phyloP scores from a whole-genome alignment of 2,113 vertebrate species.

The Rhinolophus ferrumequinum region DNA sequence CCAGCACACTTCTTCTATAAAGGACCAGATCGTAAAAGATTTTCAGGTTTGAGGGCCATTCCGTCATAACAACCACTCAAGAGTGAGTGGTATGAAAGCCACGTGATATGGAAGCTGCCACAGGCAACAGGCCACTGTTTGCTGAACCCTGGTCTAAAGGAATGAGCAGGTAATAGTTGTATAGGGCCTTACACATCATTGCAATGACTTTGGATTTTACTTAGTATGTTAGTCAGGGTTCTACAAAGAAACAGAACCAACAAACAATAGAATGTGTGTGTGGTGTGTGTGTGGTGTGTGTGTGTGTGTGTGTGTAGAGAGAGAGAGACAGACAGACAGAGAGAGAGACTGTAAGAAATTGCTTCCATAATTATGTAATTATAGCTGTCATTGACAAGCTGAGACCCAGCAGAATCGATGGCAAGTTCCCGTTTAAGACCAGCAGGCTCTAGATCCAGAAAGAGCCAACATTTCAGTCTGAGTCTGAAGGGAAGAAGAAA shows the following conservation, averaged over 20 bases:
- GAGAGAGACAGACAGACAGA: not conserved
- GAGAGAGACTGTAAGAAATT: not conserved
- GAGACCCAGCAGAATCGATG: not conserved
- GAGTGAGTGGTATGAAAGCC: no score
- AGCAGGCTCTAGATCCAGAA: not conserved
- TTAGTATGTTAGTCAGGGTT: not conserved
- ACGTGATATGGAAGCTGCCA: not conserved
- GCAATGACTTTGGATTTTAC: not conserved
- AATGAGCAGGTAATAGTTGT: not conserved
- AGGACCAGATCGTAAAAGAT: not conserved
- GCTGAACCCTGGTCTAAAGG: not conserved
- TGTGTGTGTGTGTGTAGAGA: not conserved
- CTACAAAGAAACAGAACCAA: not conserved
- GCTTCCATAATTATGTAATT: not conserved
- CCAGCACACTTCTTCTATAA: not conserved
- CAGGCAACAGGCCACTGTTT: not conserved
- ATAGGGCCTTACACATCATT: not conserved
- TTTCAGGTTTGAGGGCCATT: not conserved
- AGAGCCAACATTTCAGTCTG: not conserved
- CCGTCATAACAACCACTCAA: not conserved
- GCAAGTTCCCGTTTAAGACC: not conserved
- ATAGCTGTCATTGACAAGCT: not conserved
- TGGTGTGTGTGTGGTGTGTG: not conserved
- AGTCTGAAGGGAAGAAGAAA: not conserved
- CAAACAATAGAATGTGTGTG: not conserved